Evolutionary conservation across 2,797 vertebrate genomes (phyloP), one percentile per base, ranked within the genome.

Genomic region (Brachymystax lenok): DNA sequence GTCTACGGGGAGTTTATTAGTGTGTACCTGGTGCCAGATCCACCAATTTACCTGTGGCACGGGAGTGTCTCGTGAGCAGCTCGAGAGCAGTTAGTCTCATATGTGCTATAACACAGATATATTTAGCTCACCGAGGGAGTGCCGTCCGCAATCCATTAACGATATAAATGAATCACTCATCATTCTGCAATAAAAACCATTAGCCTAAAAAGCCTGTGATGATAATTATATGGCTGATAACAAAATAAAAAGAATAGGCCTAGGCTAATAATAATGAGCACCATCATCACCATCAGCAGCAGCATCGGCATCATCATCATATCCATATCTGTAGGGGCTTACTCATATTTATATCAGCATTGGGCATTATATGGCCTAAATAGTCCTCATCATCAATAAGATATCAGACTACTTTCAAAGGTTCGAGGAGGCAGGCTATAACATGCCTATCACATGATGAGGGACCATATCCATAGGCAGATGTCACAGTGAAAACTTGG

Each of bases 1-100:
- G 75, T 80, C 89, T 80, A 30, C 74, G 0, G 91, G 88, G 92
- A 92, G 84, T 87, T 86, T 85, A 93, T 92, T 90, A 89, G 85
- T 74, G 78, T 52, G 0, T 87, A 84, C 66, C 66, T 89, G 90
- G 90, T 90, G 91, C 74, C 73, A 2, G 73, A 73, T 86, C 83
- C 79, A 61, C 78, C 78, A 3, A 73, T 81, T 85, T 77, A 86
- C 87, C 84, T 64, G 35, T 64, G 75, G 79, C 80, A 88, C 81
- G 78, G 40, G 81, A 21, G 78, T 69, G 46, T 70, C 80, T 5
- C 79, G 28, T 71, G 56, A 59, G 56, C 54, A 17, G 4, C 54
- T 21, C n/a, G 86, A 87, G 85, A 71, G 84, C 67, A 66, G 72
- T 86, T 67, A 3, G 75, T 71, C 74, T 33, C 80, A 33, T 17